Evolutionary conservation across 2,888 invertebrate species (phyloP).

Genomic region (Hipparchia semele): DNA sequence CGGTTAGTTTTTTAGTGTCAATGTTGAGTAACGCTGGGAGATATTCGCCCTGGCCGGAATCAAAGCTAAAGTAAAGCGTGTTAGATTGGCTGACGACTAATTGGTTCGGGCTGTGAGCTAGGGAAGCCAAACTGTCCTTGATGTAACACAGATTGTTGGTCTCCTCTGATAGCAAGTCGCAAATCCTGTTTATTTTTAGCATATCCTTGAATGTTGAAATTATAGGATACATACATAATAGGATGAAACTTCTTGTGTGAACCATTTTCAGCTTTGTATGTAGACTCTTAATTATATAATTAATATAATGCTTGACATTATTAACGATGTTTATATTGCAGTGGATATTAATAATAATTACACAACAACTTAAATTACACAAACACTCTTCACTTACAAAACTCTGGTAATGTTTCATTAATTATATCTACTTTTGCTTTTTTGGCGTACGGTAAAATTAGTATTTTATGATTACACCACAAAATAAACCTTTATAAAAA

Average conservation of each 20-base stretch:
- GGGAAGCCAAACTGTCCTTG: constrained; percentile 58
- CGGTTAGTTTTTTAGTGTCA: constrained; percentile 56
- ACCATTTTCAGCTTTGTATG: constrained; percentile 8
- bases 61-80: constrained; percentile 68
- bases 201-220: constrained; percentile 27
- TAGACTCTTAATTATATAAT: background rate
- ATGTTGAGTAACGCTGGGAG: constrained; percentile 60
- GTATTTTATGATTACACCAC: no score
- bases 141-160: constrained; percentile 57
- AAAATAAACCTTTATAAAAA: no score
- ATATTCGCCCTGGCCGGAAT: constrained; percentile 67
- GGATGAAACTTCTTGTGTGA: constrained; percentile 4
- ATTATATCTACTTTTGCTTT: no score
- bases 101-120: constrained; percentile 70
- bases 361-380: no score
- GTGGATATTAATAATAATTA: no score
- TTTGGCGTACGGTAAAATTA: no score
- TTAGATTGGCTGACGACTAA: constrained; percentile 63
- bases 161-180: constrained; percentile 53
- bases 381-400: no score
- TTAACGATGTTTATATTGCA: no score
- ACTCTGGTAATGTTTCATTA: no score
- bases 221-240: constrained; percentile 21
- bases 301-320: background rate
- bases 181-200: constrained; percentile 43